These are phyloP conservation scores for Urechis unicinctus DNA, from an alignment of 2,888 invertebrate species.

Conservation along the genomic window DNA sequence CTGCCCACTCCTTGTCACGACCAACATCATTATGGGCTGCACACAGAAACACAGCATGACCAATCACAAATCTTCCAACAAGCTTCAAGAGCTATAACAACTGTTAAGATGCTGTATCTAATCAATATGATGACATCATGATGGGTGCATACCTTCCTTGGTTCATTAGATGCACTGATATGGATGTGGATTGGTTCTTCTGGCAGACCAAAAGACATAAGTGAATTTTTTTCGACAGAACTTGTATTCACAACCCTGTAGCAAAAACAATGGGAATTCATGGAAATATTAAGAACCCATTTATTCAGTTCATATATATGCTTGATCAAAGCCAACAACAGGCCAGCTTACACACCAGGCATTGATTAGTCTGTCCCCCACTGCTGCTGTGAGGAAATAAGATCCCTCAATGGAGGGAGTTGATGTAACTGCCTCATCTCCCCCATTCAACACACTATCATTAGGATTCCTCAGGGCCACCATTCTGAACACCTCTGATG, in stretches of 20 bases:
- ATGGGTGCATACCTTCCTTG: constrained; percentile 12
- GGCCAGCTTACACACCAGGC: constrained; percentile 28
- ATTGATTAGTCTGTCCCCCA: constrained; percentile 42
- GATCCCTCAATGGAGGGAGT: constrained; percentile 11
- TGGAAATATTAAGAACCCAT: too few relatives aligned
- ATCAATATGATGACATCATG: too few relatives aligned
- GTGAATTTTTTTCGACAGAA: neutral
- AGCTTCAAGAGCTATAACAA: neutral
- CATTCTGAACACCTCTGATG: constrained; percentile 41
- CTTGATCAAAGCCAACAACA: too few relatives aligned
- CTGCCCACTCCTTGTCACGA: constrained; percentile 69
- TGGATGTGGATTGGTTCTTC: constrained; percentile 36
- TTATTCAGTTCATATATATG: neutral
- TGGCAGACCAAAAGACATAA: constrained; percentile 40
- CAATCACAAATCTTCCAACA: too few relatives aligned
- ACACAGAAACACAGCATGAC: constrained; percentile 11
- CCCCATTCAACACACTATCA: neutral
- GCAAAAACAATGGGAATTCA: too few relatives aligned
- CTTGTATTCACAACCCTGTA: too few relatives aligned
- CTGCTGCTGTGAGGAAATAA: constrained; percentile 44
- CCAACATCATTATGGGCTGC: constrained; percentile 44
- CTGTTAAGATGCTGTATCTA: too few relatives aligned
- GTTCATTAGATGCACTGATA: constrained; percentile 11
- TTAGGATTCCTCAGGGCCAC: constrained; percentile 24
- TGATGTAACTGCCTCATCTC: neutral